A percentile compares a stretch with the other conserved stretches of the same genome.
These are phyloP conservation scores for Xyrauchen texanus DNA, from an alignment of 2,113 vertebrate genomes.

Conservation along the genomic window DNA sequence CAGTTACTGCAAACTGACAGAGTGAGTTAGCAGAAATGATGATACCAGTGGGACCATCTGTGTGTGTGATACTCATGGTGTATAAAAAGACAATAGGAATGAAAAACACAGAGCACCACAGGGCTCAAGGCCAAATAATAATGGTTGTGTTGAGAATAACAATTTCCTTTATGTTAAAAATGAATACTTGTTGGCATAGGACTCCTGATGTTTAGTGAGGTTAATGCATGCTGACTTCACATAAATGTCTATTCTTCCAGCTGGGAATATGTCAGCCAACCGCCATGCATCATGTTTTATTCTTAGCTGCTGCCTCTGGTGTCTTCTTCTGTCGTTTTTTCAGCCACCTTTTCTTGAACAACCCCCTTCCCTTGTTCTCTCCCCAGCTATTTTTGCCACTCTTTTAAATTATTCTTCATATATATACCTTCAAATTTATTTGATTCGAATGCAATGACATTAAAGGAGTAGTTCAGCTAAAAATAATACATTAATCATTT, in stretches of 20 bases:
- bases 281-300: constrained; percentile 42
- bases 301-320: constrained; percentile 53
- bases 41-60: too few relatives aligned
- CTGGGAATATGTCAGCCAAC: constrained; percentile 42
- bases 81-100: too few relatives aligned
- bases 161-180: not conserved
- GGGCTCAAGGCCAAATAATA: too few relatives aligned
- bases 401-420: not conserved
- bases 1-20: not conserved
- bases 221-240: constrained; percentile 38
- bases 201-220: constrained; percentile 32
- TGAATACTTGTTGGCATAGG: constrained; percentile 3
- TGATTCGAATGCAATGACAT: too few relatives aligned
- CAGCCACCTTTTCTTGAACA: not conserved
- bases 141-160: not conserved
- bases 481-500: too few relatives aligned
- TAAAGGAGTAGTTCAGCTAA: too few relatives aligned
- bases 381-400: not conserved
- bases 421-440: not conserved
- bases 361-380: constrained; percentile 7
- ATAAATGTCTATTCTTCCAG: constrained; percentile 22
- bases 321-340: constrained; percentile 19
- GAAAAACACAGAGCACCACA: too few relatives aligned
- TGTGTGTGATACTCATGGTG: too few relatives aligned
- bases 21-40: too few relatives aligned